A percentile compares a stretch with the other conserved stretches of the same genome.
Conservation (phyloP, 92 coral and sea anemone genomes). For the Porites cylindrica region DNA sequence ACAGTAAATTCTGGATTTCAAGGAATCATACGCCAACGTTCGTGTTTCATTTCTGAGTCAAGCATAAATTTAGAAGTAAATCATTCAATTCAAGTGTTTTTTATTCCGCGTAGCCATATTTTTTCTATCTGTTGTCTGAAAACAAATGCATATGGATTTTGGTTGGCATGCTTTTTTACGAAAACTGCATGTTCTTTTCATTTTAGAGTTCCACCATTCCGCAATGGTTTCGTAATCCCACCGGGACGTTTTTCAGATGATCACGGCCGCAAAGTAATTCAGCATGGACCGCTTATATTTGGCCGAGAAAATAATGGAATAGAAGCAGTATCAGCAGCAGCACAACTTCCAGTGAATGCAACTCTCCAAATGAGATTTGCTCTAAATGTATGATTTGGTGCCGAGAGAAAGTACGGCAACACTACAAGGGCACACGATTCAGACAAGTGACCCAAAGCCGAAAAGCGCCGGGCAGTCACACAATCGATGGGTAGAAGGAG, state of each 20-base stretch:
- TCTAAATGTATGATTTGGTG: too few relatives aligned
- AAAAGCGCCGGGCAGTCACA: conserved; percentile 25
- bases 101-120: neutral
- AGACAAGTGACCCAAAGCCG: too few relatives aligned
- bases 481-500: conserved; percentile 32
- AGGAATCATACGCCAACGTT: neutral
- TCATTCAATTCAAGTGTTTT: too few relatives aligned
- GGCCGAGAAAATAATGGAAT: neutral
- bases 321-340: neutral
- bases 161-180: too few relatives aligned
- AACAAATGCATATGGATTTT: too few relatives aligned
- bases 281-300: conserved; percentile 25
- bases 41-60: conserved; percentile 1
- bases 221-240: conserved; percentile 8
- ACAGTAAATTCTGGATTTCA: too few relatives aligned
- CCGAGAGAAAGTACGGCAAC: too few relatives aligned
- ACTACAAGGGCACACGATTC: too few relatives aligned
- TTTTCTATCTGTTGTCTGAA: too few relatives aligned
- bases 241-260: conserved; percentile 5
- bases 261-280: neutral
- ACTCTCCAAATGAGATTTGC: too few relatives aligned
- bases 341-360: too few relatives aligned
- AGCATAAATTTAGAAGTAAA: neutral
- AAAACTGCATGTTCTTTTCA: neutral
- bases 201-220: conserved; percentile 33